Conservation (phyloP, 1,140 invertebrate species). For the Tetragonula clypearis region DNA sequence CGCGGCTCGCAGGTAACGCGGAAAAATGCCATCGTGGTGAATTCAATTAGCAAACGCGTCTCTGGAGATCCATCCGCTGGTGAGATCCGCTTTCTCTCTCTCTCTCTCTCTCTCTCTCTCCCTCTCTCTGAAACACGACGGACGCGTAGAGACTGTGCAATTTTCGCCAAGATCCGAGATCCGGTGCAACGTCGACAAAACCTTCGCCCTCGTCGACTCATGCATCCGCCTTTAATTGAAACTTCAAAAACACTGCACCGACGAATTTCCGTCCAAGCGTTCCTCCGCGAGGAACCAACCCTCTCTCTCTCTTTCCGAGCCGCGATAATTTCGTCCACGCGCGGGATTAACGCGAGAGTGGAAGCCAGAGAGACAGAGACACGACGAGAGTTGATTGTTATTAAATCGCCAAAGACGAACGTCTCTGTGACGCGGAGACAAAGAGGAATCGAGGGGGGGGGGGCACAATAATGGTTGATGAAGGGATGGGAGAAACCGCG, state of each 20-base stretch:
- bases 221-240: constrained; percentile 30
- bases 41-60: constrained; percentile 35
- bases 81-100: neutral
- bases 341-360: constrained; percentile 13
- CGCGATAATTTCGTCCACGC: constrained; percentile 49
- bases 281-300: neutral
- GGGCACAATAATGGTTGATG: neutral
- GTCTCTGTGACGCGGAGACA: constrained; percentile 38
- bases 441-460: constrained; percentile 10
- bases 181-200: neutral
- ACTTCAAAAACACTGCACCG: constrained; percentile 34
- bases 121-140: neutral
- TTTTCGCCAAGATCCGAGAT: constrained; percentile 10
- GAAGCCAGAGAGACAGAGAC: neutral
- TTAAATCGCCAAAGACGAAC: constrained; percentile 62
- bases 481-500: neutral
- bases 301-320: neutral
- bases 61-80: constrained; percentile 11
- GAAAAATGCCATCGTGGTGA: constrained; percentile 31
- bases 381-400: constrained; percentile 38
- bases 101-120: no score
- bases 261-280: constrained; percentile 22
- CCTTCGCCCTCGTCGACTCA: neutral
- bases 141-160: constrained; percentile 20
- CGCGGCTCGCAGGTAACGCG: neutral